Conservation (phyloP, 2,113 vertebrate species). For the Pedionomus torquatus region DNA sequence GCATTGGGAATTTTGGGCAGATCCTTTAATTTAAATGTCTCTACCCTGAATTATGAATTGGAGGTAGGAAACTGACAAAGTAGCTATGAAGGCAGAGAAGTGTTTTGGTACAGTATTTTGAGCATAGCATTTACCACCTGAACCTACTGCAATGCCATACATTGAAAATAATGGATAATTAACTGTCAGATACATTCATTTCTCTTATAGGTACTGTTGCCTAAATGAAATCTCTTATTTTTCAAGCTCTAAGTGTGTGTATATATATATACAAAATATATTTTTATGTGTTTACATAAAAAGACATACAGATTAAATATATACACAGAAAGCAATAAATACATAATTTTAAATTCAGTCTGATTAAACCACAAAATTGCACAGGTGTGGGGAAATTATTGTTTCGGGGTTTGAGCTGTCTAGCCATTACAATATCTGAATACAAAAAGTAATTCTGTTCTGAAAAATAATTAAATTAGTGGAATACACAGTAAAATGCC, state of each 20-base stretch:
- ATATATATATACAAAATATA: neutral
- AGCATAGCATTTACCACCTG: neutral
- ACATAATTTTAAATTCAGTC: neutral
- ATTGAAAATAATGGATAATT: neutral
- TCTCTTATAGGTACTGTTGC: neutral
- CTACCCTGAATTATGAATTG: neutral
- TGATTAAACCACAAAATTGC: neutral
- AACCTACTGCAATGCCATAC: neutral
- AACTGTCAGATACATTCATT: neutral
- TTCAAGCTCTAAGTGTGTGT: neutral
- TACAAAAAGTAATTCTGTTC: neutral
- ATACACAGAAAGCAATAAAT: neutral
- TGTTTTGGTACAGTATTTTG: neutral
- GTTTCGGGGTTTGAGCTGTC: neutral
- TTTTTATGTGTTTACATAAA: neutral
- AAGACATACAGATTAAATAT: neutral
- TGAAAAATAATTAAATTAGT: neutral
- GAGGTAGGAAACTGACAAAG: neutral
- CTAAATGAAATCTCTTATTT: neutral
- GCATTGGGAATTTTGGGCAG: neutral
- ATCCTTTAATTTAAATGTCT: neutral
- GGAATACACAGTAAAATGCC: neutral
- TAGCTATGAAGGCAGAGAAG: neutral
- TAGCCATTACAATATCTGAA: neutral
- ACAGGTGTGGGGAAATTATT: neutral